Evolutionary conservation across 2,888 invertebrate species (phyloP), one percentile per base, ranked within the genome.

Genomic region (Cataglyphis cursor): DNA sequence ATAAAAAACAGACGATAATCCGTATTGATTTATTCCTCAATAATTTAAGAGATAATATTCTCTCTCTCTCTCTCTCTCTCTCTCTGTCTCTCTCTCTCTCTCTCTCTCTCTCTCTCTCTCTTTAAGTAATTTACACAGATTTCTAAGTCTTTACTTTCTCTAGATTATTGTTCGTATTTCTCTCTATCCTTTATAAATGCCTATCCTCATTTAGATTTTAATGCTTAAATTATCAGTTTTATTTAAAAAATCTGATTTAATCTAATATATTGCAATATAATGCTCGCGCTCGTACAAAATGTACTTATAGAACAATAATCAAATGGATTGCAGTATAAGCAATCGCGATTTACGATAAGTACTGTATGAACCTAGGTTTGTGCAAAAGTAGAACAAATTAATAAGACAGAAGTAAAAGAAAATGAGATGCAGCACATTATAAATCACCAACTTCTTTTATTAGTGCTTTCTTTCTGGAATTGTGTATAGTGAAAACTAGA

Each of bases 1-100:
- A 87, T 78, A 64, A 80, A 83, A 38, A 70, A 76, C 44, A 61
- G 68, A 82, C 15, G 21, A 15, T 61, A 54, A 54, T 76, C 48
- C 57, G 4, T 78, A 62, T 44, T 64, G 78, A 85, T 62, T 65
- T 65, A 65, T 74, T 48, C 18, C 4, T 18, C 76, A 81, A 80
- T 61, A 74, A 74, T 80, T 64, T 28, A n/a, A 51, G 61, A 65
- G 38, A 74, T 31, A 65, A 28, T 38, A 38, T 41, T 18, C 48
- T 57, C 41, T 21, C 24, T 12, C 6, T 31, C 31, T 31, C 31
- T 31, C 31, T 31, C 6, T 31, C n/a, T n/a, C n/a, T n/a, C n/a
- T n/a, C n/a, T n/a, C n/a, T n/a, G n/a, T 18, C 48, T 57, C 38
- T 21, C 24, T 10, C 4, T 31, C 31, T 31, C 31, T 31, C 31